Conservation (phyloP, 2,888 invertebrate species). For the Tipula lateralis region DNA sequence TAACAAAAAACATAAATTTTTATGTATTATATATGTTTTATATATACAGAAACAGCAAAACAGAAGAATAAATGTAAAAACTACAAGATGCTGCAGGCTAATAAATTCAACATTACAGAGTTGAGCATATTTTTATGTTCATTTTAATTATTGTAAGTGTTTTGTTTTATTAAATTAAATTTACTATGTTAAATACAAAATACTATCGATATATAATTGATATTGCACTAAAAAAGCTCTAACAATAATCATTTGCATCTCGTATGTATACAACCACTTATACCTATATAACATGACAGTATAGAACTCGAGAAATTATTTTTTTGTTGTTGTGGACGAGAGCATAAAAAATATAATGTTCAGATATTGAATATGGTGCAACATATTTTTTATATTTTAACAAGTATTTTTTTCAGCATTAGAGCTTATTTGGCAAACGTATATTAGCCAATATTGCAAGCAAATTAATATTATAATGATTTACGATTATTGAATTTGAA, state of each 20-base stretch:
- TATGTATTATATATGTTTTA: background rate
- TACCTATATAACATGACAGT: background rate
- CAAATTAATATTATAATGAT: background rate
- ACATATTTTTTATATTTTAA: background rate
- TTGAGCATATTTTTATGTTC: background rate
- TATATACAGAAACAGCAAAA: background rate
- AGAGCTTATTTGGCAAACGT: background rate
- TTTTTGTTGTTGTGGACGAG: background rate
- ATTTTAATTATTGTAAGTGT: background rate
- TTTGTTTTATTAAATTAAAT: background rate
- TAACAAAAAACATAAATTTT: background rate
- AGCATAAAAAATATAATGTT: background rate
- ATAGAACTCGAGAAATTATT: background rate
- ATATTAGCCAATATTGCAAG: background rate
- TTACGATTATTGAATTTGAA: background rate
- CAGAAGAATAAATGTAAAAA: background rate
- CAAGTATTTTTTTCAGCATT: background rate
- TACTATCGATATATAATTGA: background rate
- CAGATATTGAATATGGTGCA: background rate
- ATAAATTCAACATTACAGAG: background rate
- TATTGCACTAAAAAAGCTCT: background rate
- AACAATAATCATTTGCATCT: background rate
- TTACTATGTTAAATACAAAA: background rate
- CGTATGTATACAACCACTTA: background rate
- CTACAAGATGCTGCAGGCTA: background rate